These are phyloP conservation scores for Brachylomia viminalis DNA, from an alignment of 2,888 invertebrate species.

Conservation along the genomic window DNA sequence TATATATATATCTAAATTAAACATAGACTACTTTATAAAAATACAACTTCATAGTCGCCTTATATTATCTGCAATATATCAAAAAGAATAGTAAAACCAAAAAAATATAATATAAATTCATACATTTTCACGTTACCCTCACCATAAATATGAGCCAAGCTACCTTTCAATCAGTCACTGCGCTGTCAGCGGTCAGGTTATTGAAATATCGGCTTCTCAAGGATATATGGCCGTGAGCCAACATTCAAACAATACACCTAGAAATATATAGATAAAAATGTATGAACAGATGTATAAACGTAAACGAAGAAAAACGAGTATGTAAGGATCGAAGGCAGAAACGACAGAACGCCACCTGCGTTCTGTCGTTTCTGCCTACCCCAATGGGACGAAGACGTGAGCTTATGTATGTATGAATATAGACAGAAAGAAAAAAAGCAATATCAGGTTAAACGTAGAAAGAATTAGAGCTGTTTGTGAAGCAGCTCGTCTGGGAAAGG, in stretches of 20 bases:
- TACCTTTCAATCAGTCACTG: constrained; percentile 53
- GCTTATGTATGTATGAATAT: not conserved
- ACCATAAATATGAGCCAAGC: constrained; percentile 31
- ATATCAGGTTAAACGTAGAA: not conserved
- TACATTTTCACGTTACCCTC: not conserved
- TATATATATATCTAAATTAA: too few species aligned
- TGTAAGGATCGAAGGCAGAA: not conserved
- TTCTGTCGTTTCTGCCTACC: not conserved
- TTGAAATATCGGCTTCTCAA: constrained; percentile 59
- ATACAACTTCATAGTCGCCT: too few species aligned
- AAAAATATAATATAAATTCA: not conserved
- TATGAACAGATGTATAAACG: not conserved
- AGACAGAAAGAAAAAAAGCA: not conserved
- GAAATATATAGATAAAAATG: not conserved
- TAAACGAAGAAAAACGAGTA: not conserved
- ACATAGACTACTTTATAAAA: too few species aligned
- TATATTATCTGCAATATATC: too few species aligned
- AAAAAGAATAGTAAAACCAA: not conserved
- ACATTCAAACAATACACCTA: constrained; percentile 16
- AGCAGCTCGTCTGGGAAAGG: not conserved
- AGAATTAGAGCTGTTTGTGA: not conserved
- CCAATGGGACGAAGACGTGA: not conserved
- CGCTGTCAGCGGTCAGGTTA: constrained; percentile 57
- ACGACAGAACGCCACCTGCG: too few species aligned
- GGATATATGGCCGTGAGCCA: constrained; percentile 30